A percentile compares a stretch with the other conserved stretches of the same genome.
Conservation (phyloP, 23 tunicate genomes). For the Botrylloides violaceus region DNA sequence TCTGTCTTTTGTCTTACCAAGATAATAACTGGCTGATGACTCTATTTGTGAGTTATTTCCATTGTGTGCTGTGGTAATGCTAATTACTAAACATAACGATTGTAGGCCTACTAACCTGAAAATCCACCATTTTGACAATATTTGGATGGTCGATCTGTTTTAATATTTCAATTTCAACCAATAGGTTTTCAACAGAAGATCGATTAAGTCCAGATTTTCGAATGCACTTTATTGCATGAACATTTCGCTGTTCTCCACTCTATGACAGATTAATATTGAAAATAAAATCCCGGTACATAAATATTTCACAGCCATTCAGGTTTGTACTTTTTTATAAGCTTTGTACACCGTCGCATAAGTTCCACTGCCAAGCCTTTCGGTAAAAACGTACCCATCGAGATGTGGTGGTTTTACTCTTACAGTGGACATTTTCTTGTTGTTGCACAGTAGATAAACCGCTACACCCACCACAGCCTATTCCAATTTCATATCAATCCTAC, state of each 20-base stretch:
- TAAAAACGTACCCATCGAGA: slow-evolving; percentile 60
- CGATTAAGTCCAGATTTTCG: slow-evolving; percentile 50
- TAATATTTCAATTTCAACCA: slow-evolving; percentile 79
- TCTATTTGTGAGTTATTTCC: no score
- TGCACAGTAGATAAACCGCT: no score
- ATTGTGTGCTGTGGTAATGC: no score
- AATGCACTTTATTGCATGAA: slow-evolving; percentile 80
- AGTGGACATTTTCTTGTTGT: background rate
- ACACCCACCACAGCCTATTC: no score
- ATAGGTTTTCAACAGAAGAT: slow-evolving; percentile 62
- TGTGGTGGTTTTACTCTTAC: slow-evolving; percentile 26
- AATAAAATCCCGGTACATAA: background rate
- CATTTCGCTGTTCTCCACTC: slow-evolving; percentile 42
- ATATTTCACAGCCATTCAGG: background rate
- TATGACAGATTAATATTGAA: background rate
- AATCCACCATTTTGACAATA: slow-evolving; percentile 72
- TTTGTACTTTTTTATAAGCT: slow-evolving; percentile 66
- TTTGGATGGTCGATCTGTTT: slow-evolving; percentile 86
- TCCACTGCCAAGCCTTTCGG: slow-evolving; percentile 75
- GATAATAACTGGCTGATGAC: no score
- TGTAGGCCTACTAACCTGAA: slow-evolving; percentile 81
- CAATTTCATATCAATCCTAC: no score
- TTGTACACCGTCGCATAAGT: slow-evolving; percentile 91
- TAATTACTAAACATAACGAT: no score
- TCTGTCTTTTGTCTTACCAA: no score